phyloP scores from a whole-genome alignment of 30 jellyfish, hydroid and myxozoan species.

The Aurelia aurita complex sp. Pacific region DNA sequence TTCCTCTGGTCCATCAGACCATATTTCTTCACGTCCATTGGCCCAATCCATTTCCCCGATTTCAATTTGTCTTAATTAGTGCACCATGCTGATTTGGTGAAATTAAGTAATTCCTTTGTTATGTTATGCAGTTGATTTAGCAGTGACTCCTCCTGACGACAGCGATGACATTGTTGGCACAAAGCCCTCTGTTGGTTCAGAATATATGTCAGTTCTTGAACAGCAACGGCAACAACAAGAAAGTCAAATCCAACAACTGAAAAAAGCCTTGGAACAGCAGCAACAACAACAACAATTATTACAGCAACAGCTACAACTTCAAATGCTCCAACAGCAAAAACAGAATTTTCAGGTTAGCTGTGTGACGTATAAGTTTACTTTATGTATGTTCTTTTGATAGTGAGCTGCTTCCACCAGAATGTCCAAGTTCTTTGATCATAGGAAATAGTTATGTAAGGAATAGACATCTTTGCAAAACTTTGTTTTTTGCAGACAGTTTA shows the following conservation, averaged over 20 bases:
- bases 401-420: too few species aligned
- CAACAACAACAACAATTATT: constrained; percentile 84
- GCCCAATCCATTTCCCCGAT: too few species aligned
- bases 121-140: constrained; percentile 10
- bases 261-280: constrained; percentile 83
- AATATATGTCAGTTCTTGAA: constrained; percentile 70
- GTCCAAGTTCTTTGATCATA: too few species aligned
- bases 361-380: neutral
- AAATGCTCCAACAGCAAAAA: constrained; percentile 61
- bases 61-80: too few species aligned
- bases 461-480: too few species aligned
- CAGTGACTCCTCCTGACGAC: constrained; percentile 44
- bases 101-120: neutral
- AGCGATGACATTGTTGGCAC: neutral
- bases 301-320: constrained; percentile 85
- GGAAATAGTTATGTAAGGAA: too few species aligned
- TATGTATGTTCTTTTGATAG: too few species aligned
- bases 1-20: too few species aligned
- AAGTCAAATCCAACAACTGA: constrained; percentile 74
- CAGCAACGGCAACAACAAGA: constrained; percentile 92
- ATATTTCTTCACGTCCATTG: too few species aligned
- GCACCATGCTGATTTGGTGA: too few species aligned
- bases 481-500: too few species aligned
- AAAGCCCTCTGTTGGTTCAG: constrained; percentile 27
- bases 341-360: constrained; percentile 41